Percentiles rank a stretch among this genome's conserved stretches.
These are phyloP conservation scores for Lepus europaeus DNA, from an alignment of 2,113 vertebrate species.

Conservation along the genomic window DNA sequence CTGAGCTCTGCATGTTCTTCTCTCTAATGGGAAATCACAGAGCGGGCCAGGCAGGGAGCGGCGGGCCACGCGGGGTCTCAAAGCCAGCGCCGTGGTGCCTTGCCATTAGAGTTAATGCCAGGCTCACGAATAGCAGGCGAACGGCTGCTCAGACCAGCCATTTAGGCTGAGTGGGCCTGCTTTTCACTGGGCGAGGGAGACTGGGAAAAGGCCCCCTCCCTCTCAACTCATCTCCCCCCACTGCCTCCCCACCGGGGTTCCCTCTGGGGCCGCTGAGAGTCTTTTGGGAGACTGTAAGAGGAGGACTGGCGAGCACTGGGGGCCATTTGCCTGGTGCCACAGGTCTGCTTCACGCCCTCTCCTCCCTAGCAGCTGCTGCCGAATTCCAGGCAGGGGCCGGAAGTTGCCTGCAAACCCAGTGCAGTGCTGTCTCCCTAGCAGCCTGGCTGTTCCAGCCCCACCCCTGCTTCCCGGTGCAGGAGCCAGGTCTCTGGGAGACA, in stretches of 20 bases:
- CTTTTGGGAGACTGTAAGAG: neutral
- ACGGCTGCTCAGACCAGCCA: neutral
- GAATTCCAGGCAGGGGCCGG: neutral
- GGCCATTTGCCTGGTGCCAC: neutral
- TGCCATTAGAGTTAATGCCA: constrained; percentile 46
- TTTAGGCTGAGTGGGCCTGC: constrained; percentile 40
- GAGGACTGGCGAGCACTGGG: neutral
- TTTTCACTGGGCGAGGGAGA: constrained; percentile 25
- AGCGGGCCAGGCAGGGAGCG: neutral
- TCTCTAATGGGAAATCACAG: constrained; percentile 54
- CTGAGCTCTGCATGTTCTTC: neutral
- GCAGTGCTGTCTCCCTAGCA: neutral
- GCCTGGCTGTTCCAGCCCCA: neutral
- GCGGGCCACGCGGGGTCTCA: neutral
- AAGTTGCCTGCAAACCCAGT: neutral
- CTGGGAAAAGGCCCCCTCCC: constrained; percentile 9
- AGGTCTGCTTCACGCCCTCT: fast-evolving
- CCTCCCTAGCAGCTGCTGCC: neutral
- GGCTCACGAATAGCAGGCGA: constrained; percentile 44
- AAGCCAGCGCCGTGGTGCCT: neutral
- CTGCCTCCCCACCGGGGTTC: neutral
- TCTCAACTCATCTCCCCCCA: neutral
- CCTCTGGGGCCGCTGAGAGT: neutral
- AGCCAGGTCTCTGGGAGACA: neutral
- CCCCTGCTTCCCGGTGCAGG: neutral